These are phyloP conservation scores for Eulacestoma nigropectus DNA, from an alignment of 2,113 vertebrate species.

Conservation along the genomic window DNA sequence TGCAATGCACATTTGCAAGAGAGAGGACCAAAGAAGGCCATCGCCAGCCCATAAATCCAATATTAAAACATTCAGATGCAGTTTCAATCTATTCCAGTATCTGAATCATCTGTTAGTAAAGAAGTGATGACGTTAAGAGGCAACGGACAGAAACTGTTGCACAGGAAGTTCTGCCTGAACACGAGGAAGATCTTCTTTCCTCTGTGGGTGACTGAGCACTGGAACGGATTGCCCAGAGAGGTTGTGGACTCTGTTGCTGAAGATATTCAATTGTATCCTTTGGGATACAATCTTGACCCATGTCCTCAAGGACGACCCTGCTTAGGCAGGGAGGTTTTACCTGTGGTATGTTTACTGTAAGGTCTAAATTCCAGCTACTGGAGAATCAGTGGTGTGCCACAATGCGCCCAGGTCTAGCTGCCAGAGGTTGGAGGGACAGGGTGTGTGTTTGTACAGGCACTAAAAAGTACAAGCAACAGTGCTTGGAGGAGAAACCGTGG, in stretches of 20 bases:
- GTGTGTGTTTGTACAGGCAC: no score
- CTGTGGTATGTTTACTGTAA: background rate
- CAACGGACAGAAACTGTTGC: background rate
- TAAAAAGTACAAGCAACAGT: background rate
- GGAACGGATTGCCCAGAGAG: background rate
- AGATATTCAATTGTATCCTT: no score
- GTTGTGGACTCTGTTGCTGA: background rate
- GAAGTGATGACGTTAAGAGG: background rate
- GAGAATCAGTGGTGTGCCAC: background rate
- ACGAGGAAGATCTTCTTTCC: background rate
- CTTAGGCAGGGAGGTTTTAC: background rate
- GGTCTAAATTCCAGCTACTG: background rate
- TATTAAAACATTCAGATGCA: background rate
- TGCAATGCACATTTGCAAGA: background rate
- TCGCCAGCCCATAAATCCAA: background rate
- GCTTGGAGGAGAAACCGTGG: background rate
- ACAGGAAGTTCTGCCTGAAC: background rate
- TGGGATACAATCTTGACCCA: background rate
- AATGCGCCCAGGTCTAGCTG: background rate
- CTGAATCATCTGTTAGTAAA: background rate
- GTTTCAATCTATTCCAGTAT: background rate
- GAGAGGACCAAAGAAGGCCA: background rate
- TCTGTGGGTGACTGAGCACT: no score
- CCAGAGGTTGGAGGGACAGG: background rate
- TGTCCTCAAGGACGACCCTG: fast-evolving